Percentiles rank a stretch among this genome's conserved stretches.
phyloP scores from a whole-genome alignment of 2,797 vertebrate species.

The Lepilemur ruficaudatus region DNA sequence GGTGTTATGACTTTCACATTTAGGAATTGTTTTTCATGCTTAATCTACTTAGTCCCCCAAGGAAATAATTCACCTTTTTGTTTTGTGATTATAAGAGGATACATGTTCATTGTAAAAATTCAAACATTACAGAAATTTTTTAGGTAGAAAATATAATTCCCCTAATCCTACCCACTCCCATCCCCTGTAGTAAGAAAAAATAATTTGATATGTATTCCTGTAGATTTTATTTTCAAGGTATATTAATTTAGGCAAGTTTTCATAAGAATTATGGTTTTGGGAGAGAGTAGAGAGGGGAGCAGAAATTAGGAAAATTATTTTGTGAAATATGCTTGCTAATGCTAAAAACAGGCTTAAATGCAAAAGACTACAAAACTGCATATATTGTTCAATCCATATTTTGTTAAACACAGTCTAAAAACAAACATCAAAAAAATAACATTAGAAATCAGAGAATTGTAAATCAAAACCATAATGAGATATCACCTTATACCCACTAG shows the following conservation, averaged over 20 bases:
- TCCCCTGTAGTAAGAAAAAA: not conserved
- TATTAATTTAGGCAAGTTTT: slow-evolving; percentile 32
- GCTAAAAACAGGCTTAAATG: slow-evolving; percentile 36
- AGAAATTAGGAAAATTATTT: slow-evolving; percentile 20
- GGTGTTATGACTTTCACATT: slow-evolving; percentile 22
- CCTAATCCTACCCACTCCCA: not conserved
- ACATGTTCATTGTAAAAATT: not conserved
- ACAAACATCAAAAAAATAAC: not conserved
- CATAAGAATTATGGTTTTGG: slow-evolving; percentile 4
- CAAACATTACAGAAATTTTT: slow-evolving; percentile 31
- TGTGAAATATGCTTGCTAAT: slow-evolving; percentile 17
- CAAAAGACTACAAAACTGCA: slow-evolving; percentile 28
- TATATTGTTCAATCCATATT: not conserved
- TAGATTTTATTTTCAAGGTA: slow-evolving; percentile 10
- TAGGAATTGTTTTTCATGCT: slow-evolving; percentile 26
- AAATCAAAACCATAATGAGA: slow-evolving; percentile 2
- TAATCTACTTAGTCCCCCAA: not conserved
- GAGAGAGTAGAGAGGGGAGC: not conserved
- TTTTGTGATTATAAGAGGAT: not conserved
- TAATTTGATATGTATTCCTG: not conserved
- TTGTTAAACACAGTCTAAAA: not conserved
- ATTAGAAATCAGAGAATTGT: not conserved
- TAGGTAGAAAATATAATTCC: slow-evolving; percentile 31
- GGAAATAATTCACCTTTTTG: slow-evolving; percentile 40
- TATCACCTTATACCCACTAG: not conserved